Conservation (phyloP, 92 coral and sea anemone species). For the Meandrina meandrites region DNA sequence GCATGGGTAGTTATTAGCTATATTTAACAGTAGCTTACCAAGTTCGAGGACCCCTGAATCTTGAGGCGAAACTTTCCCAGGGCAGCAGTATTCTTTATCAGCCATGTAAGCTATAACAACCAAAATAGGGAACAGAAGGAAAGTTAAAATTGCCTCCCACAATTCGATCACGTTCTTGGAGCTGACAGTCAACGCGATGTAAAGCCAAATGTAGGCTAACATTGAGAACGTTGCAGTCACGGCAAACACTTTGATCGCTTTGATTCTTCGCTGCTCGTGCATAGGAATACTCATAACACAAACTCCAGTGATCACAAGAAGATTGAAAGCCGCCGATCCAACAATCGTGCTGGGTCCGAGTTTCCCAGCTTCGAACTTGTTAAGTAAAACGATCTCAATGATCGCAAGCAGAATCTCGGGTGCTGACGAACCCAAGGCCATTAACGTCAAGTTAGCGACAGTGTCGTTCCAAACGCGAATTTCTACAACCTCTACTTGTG, state of each 20-base stretch:
- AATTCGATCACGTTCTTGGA: conserved; percentile 76
- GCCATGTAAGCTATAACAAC: conserved; percentile 92
- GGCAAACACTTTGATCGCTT: conserved; percentile 90
- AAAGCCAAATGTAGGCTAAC: conserved; percentile 88
- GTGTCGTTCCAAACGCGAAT: conserved; percentile 98
- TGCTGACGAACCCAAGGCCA: conserved; percentile 99
- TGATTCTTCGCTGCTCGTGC: conserved; percentile 80
- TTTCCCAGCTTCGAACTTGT: conserved; percentile 83
- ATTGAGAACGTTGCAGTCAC: conserved; percentile 84
- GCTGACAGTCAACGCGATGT: conserved; percentile 60
- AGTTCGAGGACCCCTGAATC: conserved; percentile 88
- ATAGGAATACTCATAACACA: conserved; percentile 90
- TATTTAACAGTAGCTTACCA: conserved; percentile 50
- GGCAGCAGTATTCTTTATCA: conserved; percentile 92
- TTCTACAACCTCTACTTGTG: conserved; percentile 80
- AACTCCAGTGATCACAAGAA: conserved; percentile 88
- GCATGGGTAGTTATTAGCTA: background rate
- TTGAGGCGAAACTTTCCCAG: conserved; percentile 75
- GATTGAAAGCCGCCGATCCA: conserved; percentile 98
- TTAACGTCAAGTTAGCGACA: conserved; percentile 92
- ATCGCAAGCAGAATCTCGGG: conserved; percentile 96
- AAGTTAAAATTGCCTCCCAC: conserved; percentile 97
- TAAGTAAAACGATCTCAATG: conserved; percentile 77
- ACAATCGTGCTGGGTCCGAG: conserved; percentile 99
- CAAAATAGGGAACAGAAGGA: conserved; percentile 87